Conservation (phyloP, 2,113 vertebrate species). For the Manacus vitellinus region DNA sequence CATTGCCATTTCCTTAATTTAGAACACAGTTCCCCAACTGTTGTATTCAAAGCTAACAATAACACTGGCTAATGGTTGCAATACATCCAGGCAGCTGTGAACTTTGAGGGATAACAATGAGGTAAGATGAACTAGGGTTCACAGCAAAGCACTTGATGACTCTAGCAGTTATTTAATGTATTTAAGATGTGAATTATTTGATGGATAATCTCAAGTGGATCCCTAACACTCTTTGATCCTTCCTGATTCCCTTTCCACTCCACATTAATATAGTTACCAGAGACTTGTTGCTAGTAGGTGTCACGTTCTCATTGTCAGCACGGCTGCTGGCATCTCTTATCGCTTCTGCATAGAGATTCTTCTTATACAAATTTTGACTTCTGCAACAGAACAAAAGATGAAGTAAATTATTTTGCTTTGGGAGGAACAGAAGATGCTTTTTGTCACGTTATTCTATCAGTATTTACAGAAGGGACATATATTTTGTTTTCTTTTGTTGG, state of each 20-base stretch:
- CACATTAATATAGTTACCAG: constrained; percentile 77
- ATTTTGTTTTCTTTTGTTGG: background rate
- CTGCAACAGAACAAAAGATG: constrained; percentile 66
- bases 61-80: constrained; percentile 55
- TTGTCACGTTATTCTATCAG: background rate
- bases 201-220: constrained; percentile 72
- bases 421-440: background rate
- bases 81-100: constrained; percentile 68
- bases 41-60: constrained; percentile 63
- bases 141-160: constrained; percentile 63
- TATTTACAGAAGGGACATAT: background rate
- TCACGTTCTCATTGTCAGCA: constrained; percentile 56
- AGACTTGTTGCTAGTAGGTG: constrained; percentile 60
- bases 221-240: constrained; percentile 63
- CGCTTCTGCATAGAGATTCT: constrained; percentile 70
- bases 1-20: constrained; percentile 71
- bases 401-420: background rate
- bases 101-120: constrained; percentile 75
- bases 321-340: constrained; percentile 67
- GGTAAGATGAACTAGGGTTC: constrained; percentile 72
- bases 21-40: constrained; percentile 56
- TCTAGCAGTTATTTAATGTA: constrained; percentile 72
- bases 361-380: constrained; percentile 62
- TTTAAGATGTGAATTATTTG: constrained; percentile 76
- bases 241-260: constrained; percentile 34